Evolutionary conservation across 2,888 invertebrate species (phyloP), one percentile per base, ranked within the genome.

Genomic region (Ischnus inquisitorius): DNA sequence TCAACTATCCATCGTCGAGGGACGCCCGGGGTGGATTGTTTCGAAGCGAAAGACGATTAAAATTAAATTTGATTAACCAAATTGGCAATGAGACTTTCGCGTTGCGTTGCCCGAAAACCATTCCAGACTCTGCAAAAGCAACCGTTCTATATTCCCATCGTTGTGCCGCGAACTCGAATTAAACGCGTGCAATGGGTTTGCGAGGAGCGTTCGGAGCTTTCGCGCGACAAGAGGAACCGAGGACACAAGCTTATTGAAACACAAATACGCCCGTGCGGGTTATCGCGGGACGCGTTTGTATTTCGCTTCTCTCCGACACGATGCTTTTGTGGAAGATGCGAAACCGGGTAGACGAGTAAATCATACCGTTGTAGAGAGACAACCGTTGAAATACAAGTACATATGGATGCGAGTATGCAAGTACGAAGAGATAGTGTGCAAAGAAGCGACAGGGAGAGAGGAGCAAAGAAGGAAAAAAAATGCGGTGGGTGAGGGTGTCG

Each of bases 391-490:
- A 46, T 6, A 34, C 12, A 65, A 12, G 19, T 19, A 64, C 14
- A 62, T 48, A 62, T 48, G 57, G 28, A 22, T 69, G 28, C n/a
- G n/a, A n/a, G n/a, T 62, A 22, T 39, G 54, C 3, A 57, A 41
- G 43, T n/a, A 51, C 43, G 43, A 78, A 28, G 22, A 64, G 64
- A 43, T 19, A 64, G 28, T 71, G 65, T 19, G 34, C 19, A 62
- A 39, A 43, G 64, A 48, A 72, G 16, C 3, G 19, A n/a, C 46
- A 60, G 34, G 46, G 77, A 19, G 78, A 60, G 75, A 80, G 67
- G 82, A 64, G 80, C 48, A 68, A 71, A 57, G 41, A 74, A 83
- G 69, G 72, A 72, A 68, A 68, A 82, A 74, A 71, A 75, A 62
- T 60, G 57, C 64, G 77, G 64, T 22, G 68, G 28, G 71, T 43